Percentiles rank a stretch among this genome's conserved stretches.
phyloP scores from a whole-genome alignment of 2,797 vertebrate species.

The Natrix natrix region DNA sequence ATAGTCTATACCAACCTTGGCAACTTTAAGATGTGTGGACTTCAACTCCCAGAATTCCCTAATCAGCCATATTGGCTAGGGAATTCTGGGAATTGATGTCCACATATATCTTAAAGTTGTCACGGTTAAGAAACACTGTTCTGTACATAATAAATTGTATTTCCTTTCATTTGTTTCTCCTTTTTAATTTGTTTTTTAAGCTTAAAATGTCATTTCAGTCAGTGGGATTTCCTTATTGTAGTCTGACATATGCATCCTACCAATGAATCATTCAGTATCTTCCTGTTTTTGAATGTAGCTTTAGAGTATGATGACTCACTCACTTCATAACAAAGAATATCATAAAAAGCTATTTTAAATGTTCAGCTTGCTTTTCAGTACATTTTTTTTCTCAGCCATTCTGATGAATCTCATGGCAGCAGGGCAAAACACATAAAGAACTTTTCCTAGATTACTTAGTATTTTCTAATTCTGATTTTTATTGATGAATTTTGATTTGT shows the following conservation, averaged over 20 bases:
- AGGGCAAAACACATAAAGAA: background rate
- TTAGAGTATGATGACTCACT: slow-evolving; percentile 14
- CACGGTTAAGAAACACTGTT: background rate
- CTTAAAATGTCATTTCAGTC: background rate
- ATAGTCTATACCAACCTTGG: background rate
- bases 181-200: background rate
- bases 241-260: slow-evolving; percentile 1
- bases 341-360: slow-evolving; percentile 17
- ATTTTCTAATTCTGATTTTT: background rate
- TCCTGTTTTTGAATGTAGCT: slow-evolving; percentile 22
- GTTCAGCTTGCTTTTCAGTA: background rate
- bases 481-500: background rate
- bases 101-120: background rate
- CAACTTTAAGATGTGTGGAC: background rate
- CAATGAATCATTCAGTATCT: slow-evolving; percentile 22
- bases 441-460: background rate
- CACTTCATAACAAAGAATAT: slow-evolving; percentile 7
- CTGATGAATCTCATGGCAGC: background rate
- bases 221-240: background rate
- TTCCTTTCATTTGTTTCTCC: background rate
- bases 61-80: background rate
- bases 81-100: background rate
- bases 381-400: background rate
- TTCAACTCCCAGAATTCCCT: background rate
- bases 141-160: background rate